Conservation (phyloP, 2,888 invertebrate genomes). For the Ectemnius lituratus region DNA sequence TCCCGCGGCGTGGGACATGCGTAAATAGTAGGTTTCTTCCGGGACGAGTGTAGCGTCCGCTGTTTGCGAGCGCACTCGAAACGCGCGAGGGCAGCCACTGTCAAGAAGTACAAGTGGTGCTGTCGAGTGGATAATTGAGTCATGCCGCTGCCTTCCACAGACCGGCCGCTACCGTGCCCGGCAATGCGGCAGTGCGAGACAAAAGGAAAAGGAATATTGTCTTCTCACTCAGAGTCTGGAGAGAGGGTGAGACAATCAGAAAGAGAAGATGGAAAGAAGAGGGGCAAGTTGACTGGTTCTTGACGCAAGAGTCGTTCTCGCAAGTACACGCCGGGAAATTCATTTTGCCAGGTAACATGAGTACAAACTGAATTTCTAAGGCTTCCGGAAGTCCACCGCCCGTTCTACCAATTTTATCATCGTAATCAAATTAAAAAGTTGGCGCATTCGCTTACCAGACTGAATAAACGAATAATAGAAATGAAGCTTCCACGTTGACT, state of each 20-base stretch:
- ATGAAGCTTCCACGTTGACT: too few relatives aligned
- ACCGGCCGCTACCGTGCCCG: neutral
- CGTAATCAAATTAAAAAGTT: too few relatives aligned
- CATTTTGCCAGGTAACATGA: too few relatives aligned
- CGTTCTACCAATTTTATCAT: too few relatives aligned
- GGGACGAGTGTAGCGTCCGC: neutral
- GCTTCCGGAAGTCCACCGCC: too few relatives aligned
- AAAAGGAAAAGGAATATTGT: constrained; percentile 7
- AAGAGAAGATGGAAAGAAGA: neutral
- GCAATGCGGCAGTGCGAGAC: constrained; percentile 7
- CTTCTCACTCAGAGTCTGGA: neutral
- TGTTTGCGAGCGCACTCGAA: neutral
- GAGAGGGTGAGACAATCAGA: neutral
- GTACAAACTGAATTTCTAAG: too few relatives aligned
- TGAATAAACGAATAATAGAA: too few relatives aligned
- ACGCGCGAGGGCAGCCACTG: neutral
- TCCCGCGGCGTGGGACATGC: neutral
- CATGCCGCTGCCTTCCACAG: constrained; percentile 3
- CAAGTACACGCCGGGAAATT: too few relatives aligned
- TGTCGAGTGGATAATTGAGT: constrained; percentile 42
- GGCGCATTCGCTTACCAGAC: too few relatives aligned
- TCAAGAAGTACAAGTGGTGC: constrained; percentile 25
- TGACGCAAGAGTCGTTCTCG: too few relatives aligned
- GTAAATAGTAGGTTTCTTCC: constrained; percentile 40
- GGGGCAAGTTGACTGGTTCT: neutral